Evolutionary conservation across 2,888 invertebrate genomes (phyloP).

Genomic region (Cremastobaeus sp.): DNA sequence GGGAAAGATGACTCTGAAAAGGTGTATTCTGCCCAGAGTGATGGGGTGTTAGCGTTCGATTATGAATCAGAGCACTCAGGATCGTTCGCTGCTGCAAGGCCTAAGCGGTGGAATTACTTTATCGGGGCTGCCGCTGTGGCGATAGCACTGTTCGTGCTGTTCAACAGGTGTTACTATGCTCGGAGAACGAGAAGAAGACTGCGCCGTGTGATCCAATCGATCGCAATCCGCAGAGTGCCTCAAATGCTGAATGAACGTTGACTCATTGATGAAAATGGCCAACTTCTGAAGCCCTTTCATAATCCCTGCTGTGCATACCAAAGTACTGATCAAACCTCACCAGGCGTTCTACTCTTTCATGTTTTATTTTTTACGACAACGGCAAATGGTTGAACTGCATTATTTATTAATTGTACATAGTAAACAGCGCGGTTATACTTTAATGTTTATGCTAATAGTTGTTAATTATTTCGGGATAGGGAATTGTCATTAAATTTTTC

Average conservation of each 20-base stretch:
- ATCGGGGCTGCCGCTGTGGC: constrained; percentile 57
- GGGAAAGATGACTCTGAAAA: not conserved
- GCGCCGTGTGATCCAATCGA: constrained; percentile 75
- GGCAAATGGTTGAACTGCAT: too few relatives aligned
- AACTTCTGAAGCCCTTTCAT: constrained; percentile 4
- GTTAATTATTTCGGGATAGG: too few relatives aligned
- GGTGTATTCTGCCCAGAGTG: constrained; percentile 6
- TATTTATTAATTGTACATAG: too few relatives aligned
- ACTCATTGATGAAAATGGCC: not conserved
- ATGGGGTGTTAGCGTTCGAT: constrained; percentile 14
- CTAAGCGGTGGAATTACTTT: constrained; percentile 68
- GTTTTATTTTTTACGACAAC: too few relatives aligned
- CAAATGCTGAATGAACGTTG: constrained; percentile 67
- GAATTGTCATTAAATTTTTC: too few relatives aligned
- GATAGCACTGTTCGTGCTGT: constrained; percentile 67
- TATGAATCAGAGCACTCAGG: not conserved
- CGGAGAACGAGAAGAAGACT: constrained; percentile 74
- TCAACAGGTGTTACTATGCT: constrained; percentile 71
- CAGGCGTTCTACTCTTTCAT: constrained; percentile 33
- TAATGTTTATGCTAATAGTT: too few relatives aligned
- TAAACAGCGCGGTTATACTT: too few relatives aligned
- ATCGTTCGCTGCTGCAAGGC: constrained; percentile 25
- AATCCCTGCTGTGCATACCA: constrained; percentile 37
- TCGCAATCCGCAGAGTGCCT: constrained; percentile 75
- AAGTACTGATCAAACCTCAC: constrained; percentile 38